These are phyloP conservation scores for Emmelina monodactyla DNA, from an alignment of 2,888 invertebrate species.

Conservation along the genomic window DNA sequence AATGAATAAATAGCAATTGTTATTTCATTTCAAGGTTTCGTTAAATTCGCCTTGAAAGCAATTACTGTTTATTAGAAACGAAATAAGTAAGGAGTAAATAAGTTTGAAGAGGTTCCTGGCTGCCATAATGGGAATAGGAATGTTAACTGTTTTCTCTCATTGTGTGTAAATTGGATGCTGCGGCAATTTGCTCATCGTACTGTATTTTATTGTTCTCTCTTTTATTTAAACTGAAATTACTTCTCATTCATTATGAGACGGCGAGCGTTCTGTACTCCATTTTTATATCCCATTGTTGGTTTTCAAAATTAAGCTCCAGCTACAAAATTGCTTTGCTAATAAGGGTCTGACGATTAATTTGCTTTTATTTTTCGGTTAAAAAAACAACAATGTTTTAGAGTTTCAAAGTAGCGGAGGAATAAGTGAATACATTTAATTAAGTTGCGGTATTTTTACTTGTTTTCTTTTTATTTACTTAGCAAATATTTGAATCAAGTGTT, in stretches of 20 bases:
- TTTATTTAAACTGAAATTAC: conserved; percentile 61
- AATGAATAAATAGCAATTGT: no score
- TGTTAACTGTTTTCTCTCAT: conserved; percentile 43
- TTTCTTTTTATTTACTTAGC: no score
- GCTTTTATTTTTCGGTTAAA: conserved; percentile 36
- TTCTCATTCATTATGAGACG: conserved; percentile 56
- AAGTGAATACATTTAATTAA: no score
- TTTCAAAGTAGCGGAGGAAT: no score
- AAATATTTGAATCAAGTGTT: no score
- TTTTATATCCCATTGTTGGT: conserved; percentile 62
- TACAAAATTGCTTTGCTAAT: conserved; percentile 58
- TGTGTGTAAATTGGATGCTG: conserved; percentile 47
- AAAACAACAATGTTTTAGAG: neutral
- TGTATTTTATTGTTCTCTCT: conserved; percentile 57
- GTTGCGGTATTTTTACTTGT: no score
- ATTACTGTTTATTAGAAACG: conserved; percentile 10
- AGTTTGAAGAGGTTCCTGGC: conserved; percentile 20
- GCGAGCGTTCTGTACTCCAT: conserved; percentile 45
- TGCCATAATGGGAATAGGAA: conserved; percentile 32
- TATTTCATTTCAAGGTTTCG: no score
- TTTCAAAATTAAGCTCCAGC: conserved; percentile 57
- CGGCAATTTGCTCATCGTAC: conserved; percentile 50
- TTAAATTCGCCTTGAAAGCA: no score
- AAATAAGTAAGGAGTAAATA: conserved; percentile 15
- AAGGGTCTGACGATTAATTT: conserved; percentile 46